Evolutionary conservation across 2,113 vertebrate species (phyloP).

Genomic region (Phaethornis superciliosus): DNA sequence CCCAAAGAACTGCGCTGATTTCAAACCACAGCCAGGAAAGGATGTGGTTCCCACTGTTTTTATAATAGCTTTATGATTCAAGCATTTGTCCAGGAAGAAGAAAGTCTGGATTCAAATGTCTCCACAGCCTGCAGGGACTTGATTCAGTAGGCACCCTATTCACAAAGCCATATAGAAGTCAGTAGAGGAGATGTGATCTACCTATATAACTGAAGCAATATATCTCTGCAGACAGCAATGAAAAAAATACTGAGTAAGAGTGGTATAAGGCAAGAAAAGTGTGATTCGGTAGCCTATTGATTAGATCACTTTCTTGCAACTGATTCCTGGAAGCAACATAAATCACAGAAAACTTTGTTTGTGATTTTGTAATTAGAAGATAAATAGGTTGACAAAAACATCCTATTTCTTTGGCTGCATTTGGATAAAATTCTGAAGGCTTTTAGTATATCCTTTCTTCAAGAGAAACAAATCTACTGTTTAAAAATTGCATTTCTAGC

Average conservation of each 20-base stretch:
- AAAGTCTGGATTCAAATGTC: neutral
- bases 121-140: neutral
- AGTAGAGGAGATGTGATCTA: neutral
- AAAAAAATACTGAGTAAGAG: neutral
- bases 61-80: neutral
- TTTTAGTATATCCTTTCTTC: neutral
- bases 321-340: neutral
- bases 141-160: neutral
- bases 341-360: neutral
- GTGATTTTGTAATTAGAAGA: neutral
- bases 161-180: neutral
- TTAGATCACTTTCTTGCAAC: neutral
- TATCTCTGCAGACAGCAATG: neutral
- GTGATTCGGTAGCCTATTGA: neutral
- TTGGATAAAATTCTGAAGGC: neutral
- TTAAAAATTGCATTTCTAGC: neutral
- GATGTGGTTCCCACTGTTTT: neutral
- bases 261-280: neutral
- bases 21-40: neutral
- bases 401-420: neutral
- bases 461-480: neutral
- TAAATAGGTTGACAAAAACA: neutral
- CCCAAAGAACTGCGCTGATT: neutral
- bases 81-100: neutral
- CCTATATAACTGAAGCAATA: neutral